Evolutionary conservation across 2,888 invertebrate genomes (phyloP).

Genomic region (Cantharis flavilabris): DNA sequence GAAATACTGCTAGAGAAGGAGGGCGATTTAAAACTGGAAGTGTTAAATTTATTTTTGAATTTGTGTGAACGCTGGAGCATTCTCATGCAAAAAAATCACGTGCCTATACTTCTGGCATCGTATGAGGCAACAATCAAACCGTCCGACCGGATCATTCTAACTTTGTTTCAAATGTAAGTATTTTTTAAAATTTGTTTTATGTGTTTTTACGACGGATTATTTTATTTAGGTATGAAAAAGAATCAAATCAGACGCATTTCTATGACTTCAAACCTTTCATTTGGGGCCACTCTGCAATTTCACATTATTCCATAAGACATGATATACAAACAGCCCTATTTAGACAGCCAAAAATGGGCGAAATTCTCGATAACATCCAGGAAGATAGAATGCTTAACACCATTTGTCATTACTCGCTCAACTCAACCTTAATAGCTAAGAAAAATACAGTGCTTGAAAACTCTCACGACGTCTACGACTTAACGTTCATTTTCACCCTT

Average conservation of each 20-base stretch:
- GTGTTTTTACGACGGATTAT: not conserved
- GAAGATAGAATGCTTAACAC: constrained; percentile 68
- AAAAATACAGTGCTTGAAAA: constrained; percentile 13
- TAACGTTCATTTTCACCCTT: constrained; percentile 79
- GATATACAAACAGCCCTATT: constrained; percentile 63
- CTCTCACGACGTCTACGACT: constrained; percentile 69
- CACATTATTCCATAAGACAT: constrained; percentile 72
- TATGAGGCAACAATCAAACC: constrained; percentile 74
- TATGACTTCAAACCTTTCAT: constrained; percentile 69
- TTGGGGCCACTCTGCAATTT: constrained; percentile 82
- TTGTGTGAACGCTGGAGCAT: constrained; percentile 67
- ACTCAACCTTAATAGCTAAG: constrained; percentile 43
- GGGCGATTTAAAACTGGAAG: constrained; percentile 61
- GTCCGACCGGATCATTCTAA: constrained; percentile 72
- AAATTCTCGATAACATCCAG: constrained; percentile 74
- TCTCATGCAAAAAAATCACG: constrained; percentile 69
- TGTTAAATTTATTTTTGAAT: constrained; percentile 67
- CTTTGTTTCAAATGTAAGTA: constrained; percentile 70
- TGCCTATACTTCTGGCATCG: constrained; percentile 77
- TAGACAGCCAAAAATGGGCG: constrained; percentile 73
- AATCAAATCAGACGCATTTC: constrained; percentile 44
- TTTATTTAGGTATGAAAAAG: constrained; percentile 46
- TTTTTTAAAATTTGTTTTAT: constrained; percentile 44
- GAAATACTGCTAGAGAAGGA: constrained; percentile 66
- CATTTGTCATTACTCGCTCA: constrained; percentile 68